phyloP scores from a whole-genome alignment of 2,797 vertebrate species.

The Oreonectes daqikongensis region DNA sequence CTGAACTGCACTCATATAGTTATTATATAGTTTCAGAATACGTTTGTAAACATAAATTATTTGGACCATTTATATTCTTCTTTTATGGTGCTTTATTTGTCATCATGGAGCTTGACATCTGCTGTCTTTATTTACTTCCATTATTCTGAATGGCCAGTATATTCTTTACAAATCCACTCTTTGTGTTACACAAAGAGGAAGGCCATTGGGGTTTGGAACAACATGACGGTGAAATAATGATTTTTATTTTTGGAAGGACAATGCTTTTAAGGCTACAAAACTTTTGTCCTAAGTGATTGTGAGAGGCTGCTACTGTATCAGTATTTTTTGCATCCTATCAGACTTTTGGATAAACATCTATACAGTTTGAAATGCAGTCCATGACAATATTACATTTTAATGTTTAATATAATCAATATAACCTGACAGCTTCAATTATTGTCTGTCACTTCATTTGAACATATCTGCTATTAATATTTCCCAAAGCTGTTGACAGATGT shows the following conservation, averaged over 20 bases:
- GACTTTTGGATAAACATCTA: neutral
- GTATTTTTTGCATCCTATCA: neutral
- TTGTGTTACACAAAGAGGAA: neutral
- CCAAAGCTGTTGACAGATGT: slow-evolving; percentile 2
- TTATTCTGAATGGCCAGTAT: neutral
- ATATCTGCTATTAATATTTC: neutral
- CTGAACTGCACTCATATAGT: too few species aligned
- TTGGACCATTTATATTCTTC: neutral
- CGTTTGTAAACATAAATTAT: neutral
- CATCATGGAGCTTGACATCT: neutral
- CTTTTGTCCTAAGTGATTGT: neutral
- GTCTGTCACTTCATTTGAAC: neutral
- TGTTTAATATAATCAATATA: too few species aligned
- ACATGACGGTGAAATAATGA: neutral
- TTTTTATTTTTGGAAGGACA: too few species aligned
- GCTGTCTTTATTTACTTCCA: neutral
- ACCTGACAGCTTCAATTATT: slow-evolving; percentile 5
- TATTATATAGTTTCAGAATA: too few species aligned
- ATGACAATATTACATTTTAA: too few species aligned
- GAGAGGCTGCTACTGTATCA: too few species aligned
- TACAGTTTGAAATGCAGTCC: neutral
- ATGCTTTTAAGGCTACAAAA: neutral
- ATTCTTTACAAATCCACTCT: neutral
- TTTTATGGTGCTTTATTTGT: neutral
- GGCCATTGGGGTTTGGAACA: neutral